These are phyloP conservation scores for Campoplex nolae DNA, from an alignment of 2,888 invertebrate species.

Conservation along the genomic window DNA sequence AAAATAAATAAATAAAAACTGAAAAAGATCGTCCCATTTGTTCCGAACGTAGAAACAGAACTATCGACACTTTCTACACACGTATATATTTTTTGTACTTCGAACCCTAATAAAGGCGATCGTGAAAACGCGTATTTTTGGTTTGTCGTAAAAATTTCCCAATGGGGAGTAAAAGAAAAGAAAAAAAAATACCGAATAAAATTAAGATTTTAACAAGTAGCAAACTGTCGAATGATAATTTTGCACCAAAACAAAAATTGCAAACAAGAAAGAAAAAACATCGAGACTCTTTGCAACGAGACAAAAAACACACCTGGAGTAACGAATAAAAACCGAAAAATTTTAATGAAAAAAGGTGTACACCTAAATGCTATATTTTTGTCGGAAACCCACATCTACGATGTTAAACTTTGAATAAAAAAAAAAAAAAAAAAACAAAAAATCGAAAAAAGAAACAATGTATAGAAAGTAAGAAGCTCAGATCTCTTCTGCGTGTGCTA, in stretches of 20 bases:
- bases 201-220: constrained; percentile 6
- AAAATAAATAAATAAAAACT: too few relatives aligned
- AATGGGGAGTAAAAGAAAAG: not conserved
- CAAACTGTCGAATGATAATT: not conserved
- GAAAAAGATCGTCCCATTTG: not conserved
- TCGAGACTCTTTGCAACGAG: constrained; percentile 16
- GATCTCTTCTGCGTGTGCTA: constrained; percentile 62
- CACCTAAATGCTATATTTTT: constrained; percentile 74
- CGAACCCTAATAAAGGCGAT: constrained; percentile 12
- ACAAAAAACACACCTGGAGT: constrained; percentile 70
- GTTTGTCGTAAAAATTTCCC: not conserved
- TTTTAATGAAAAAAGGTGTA: constrained; percentile 20
- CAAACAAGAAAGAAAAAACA: constrained; percentile 3
- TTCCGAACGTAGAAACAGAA: not conserved
- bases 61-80: constrained; percentile 34
- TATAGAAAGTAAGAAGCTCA: constrained; percentile 65
- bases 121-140: constrained; percentile 31
- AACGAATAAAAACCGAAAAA: constrained; percentile 63
- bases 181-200: not conserved
- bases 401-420: constrained; percentile 20
- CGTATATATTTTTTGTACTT: constrained; percentile 65
- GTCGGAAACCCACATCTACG: constrained; percentile 66
- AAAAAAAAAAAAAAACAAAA: constrained; percentile 31
- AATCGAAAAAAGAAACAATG: constrained; percentile 1
- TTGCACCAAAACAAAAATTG: not conserved